These are phyloP conservation scores for Galagoides demidoff DNA, from an alignment of 2,797 vertebrate species.

Conservation along the genomic window DNA sequence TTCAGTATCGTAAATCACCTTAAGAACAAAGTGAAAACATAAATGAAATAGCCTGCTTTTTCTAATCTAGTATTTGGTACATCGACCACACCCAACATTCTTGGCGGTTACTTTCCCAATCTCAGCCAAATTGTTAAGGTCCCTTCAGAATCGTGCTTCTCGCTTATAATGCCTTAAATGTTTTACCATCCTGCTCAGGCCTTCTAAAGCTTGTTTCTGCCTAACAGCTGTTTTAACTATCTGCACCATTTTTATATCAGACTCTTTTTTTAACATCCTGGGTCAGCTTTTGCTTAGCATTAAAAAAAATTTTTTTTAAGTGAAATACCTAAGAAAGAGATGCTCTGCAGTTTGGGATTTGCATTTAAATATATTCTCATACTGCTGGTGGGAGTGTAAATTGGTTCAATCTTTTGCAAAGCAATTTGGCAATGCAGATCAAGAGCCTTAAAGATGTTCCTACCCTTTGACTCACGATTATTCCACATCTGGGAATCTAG, in stretches of 20 bases:
- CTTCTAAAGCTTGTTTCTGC: slow-evolving; percentile 62
- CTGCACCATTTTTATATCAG: slow-evolving; percentile 70
- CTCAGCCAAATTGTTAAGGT: slow-evolving; percentile 63
- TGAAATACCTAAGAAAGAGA: slow-evolving; percentile 72
- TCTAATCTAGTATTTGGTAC: slow-evolving; percentile 49
- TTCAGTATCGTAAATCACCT: not conserved
- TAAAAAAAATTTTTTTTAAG: slow-evolving; percentile 62
- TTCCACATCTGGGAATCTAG: slow-evolving; percentile 54
- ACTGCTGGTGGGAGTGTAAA: slow-evolving; percentile 75
- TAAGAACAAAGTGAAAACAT: slow-evolving; percentile 34
- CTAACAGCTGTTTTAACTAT: slow-evolving; percentile 69
- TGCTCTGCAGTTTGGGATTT: slow-evolving; percentile 69
- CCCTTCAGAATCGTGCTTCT: slow-evolving; percentile 45
- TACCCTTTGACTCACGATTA: slow-evolving; percentile 44
- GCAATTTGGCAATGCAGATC: slow-evolving; percentile 67
- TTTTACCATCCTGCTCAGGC: slow-evolving; percentile 45
- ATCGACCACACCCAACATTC: slow-evolving; percentile 60
- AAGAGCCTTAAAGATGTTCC: slow-evolving; percentile 67
- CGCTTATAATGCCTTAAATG: slow-evolving; percentile 21
- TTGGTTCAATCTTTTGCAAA: slow-evolving; percentile 73
- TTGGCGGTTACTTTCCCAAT: slow-evolving; percentile 41
- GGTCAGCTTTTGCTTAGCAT: slow-evolving; percentile 71
- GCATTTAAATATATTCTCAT: slow-evolving; percentile 75
- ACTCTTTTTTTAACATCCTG: slow-evolving; percentile 70
- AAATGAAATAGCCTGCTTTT: slow-evolving; percentile 8